These are phyloP conservation scores for Habropoda laboriosa DNA, from an alignment of 1,140 invertebrate species.

Conservation along the genomic window DNA sequence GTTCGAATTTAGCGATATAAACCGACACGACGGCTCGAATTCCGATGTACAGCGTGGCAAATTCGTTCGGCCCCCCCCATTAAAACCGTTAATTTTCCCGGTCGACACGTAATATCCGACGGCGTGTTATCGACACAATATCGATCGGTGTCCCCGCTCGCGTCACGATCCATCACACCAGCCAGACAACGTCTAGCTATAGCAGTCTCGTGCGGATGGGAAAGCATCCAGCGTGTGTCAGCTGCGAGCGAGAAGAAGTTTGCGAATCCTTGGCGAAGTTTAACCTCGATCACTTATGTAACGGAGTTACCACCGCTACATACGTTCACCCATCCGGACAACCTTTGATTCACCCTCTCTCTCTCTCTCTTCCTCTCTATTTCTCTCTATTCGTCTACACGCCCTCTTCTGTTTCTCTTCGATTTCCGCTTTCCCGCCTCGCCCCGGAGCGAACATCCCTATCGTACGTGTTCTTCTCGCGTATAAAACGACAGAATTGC, in stretches of 20 bases:
- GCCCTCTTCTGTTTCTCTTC: not conserved
- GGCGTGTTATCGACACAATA: conserved; percentile 46
- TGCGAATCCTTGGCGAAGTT: conserved; percentile 54
- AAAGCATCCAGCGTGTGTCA: conserved; percentile 36
- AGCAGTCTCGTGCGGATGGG: conserved; percentile 27
- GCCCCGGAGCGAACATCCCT: not conserved
- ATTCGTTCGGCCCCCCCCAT: conserved; percentile 23
- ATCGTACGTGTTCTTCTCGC: not conserved
- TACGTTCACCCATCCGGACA: conserved; percentile 11
- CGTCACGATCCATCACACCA: conserved; percentile 40
- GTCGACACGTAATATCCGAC: conserved; percentile 41
- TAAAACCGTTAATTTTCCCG: conserved; percentile 25
- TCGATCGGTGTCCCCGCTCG: conserved; percentile 42
- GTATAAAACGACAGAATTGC: not conserved
- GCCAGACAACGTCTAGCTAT: conserved; percentile 44
- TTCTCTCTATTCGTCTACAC: no score
- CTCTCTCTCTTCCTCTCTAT: no score
- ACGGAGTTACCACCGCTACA: conserved; percentile 45
- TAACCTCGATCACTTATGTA: conserved; percentile 60
- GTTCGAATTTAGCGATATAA: no score
- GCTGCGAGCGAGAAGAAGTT: conserved; percentile 57
- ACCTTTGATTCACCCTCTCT: not conserved
- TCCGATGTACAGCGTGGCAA: conserved; percentile 26
- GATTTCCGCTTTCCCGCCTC: not conserved
- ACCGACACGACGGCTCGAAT: no score